These are phyloP conservation scores for Aphodius sticticus DNA, from an alignment of 2,888 invertebrate genomes.

Conservation along the genomic window DNA sequence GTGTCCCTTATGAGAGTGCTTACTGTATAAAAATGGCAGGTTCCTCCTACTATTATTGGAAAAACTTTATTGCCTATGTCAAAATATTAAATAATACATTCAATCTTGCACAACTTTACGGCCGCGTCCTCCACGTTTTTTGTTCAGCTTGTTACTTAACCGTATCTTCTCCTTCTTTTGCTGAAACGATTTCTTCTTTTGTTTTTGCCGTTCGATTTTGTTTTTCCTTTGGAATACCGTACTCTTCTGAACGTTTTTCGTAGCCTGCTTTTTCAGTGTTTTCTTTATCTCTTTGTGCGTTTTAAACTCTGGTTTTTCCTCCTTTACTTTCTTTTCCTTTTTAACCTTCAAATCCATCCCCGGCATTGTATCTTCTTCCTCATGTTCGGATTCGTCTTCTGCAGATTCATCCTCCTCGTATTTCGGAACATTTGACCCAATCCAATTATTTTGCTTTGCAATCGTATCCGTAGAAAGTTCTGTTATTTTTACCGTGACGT, in stretches of 20 bases:
- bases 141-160: constrained; percentile 57
- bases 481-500: constrained; percentile 80
- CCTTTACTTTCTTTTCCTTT: constrained; percentile 52
- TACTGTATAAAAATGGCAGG: too few relatives aligned
- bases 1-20: too few relatives aligned
- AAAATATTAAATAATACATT: background rate
- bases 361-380: constrained; percentile 55
- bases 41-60: too few relatives aligned
- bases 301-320: constrained; percentile 52
- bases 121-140: constrained; percentile 56
- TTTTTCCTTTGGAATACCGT: constrained; percentile 80
- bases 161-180: constrained; percentile 59
- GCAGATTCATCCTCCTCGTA: constrained; percentile 52
- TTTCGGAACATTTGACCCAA: constrained; percentile 72
- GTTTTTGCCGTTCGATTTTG: constrained; percentile 72
- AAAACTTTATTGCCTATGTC: too few relatives aligned
- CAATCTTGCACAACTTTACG: background rate
- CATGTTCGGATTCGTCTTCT: constrained; percentile 46
- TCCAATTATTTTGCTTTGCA: constrained; percentile 74
- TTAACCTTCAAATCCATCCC: constrained; percentile 62
- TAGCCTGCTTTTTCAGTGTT: constrained; percentile 73
- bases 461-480: constrained; percentile 76
- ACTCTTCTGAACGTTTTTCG: constrained; percentile 78
- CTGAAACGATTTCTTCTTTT: constrained; percentile 71
- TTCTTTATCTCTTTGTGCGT: constrained; percentile 76